phyloP scores from a whole-genome alignment of 53 echinoderm and acorn worm genomes.

The Stichopus horrens region DNA sequence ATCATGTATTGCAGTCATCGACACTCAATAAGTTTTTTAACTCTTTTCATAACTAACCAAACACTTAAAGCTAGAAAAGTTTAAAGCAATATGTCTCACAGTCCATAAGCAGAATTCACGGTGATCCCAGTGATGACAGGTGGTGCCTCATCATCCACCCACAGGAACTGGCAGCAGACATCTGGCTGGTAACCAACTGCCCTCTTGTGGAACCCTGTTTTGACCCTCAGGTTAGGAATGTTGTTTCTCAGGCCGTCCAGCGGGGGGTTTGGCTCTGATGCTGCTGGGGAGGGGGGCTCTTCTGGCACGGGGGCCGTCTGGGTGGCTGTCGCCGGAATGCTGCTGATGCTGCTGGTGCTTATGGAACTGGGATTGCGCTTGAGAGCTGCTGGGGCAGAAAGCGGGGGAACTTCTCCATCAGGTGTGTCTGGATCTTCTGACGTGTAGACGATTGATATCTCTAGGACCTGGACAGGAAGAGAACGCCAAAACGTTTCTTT shows the following conservation, averaged over 20 bases:
- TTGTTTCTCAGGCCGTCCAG: slow-evolving; percentile 74
- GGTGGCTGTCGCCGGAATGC: slow-evolving; percentile 42
- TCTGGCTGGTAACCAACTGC: slow-evolving; percentile 81
- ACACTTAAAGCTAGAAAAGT: background rate
- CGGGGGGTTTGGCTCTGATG: slow-evolving; percentile 51
- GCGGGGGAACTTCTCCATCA: slow-evolving; percentile 87
- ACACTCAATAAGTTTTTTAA: no score
- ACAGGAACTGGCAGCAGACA: slow-evolving; percentile 78
- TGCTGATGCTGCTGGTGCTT: slow-evolving; percentile 73
- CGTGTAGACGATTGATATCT: slow-evolving; percentile 92
- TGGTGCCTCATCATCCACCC: slow-evolving; percentile 96
- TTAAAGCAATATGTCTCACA: slow-evolving; percentile 61
- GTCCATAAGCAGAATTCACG: slow-evolving; percentile 89
- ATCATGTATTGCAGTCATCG: no score
- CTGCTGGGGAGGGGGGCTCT: slow-evolving; percentile 21
- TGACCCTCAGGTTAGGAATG: slow-evolving; percentile 90
- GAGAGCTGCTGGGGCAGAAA: slow-evolving; percentile 68
- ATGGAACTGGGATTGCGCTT: slow-evolving; percentile 92
- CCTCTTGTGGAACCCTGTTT: slow-evolving; percentile 75
- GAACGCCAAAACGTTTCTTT: no score
- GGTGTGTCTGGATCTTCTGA: slow-evolving; percentile 97
- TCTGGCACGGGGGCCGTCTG: slow-evolving; percentile 35
- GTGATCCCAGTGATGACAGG: slow-evolving; percentile 80
- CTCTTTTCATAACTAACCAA: background rate
- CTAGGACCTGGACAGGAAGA: slow-evolving; percentile 60